These are phyloP conservation scores for Bombus haemorrhoidalis DNA, from an alignment of 1,140 invertebrate genomes.

Conservation along the genomic window DNA sequence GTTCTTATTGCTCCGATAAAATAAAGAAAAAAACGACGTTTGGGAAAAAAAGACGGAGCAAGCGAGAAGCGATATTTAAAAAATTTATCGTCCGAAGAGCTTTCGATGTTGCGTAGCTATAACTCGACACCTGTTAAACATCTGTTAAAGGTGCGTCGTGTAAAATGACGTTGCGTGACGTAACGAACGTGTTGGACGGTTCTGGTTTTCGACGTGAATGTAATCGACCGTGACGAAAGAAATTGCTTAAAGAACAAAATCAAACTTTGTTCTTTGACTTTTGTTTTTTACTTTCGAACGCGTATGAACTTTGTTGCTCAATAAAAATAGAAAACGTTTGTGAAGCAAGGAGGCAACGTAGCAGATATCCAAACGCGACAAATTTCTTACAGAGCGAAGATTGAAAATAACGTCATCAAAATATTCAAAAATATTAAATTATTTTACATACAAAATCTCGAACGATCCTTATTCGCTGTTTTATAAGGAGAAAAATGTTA, in stretches of 20 bases:
- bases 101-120: not conserved
- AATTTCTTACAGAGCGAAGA: not conserved
- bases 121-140: not conserved
- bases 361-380: not conserved
- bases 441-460: not conserved
- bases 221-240: not conserved
- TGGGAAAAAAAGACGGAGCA: not conserved
- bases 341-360: too few species aligned
- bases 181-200: not conserved
- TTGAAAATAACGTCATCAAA: not conserved
- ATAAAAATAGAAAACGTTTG: not conserved
- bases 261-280: not conserved
- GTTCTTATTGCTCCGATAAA: too few species aligned
- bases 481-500: too few species aligned
- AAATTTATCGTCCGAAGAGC: not conserved
- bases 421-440: not conserved
- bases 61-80: too few species aligned
- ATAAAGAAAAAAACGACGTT: not conserved
- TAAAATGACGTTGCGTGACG: not conserved
- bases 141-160: not conserved
- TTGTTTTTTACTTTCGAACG: not conserved
- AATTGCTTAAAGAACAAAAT: not conserved
- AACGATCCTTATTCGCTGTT: not conserved
- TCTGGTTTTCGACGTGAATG: not conserved
- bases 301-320: not conserved